Base-by-base conservation (phyloP, 2,113 vertebrate species). In the Scytalopus superciliaris region DNA sequence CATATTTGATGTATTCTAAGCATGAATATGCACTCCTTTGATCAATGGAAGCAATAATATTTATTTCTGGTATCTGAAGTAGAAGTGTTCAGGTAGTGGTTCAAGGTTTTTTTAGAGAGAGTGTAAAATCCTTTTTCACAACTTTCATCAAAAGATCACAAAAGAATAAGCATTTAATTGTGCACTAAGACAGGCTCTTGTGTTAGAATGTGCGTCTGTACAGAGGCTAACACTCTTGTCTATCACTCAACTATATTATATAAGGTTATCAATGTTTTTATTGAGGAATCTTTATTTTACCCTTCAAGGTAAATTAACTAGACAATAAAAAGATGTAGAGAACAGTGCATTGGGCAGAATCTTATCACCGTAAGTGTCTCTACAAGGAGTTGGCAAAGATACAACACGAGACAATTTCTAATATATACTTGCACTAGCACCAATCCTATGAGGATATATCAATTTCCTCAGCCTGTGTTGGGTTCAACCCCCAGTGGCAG, bases 91-190 rank as follows among this genome's bases (percentile, higher is more conserved):
- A 14, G 27, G 25, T 50, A 50, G 49, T 50, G 3, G 50, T 45
- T 47, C 16, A 35, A 39, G 6, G 7, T n/a, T 67, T 25, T 62
- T 40, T 60, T 31, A 53, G 5, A 37, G 68, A 67, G 25, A 55
- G 21, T 0, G 0, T 60, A 60, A 35, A 67, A 60, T 30, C 8
- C 19, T 1, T 1, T 37, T 50, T 56, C 56, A 84, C 1, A 37
- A 33, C 27, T 69, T 68, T 49, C 45, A 23, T 28, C 12, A 11
- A 62, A 77, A 72, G 10, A 42, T 55, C 8, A 42, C 14, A 27
- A 49, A 49, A 45, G 5, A 59, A 59, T 33, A 81, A 76, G 0
- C 4, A 49, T 19, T 39, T 67, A 35, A 30, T 28, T 63, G 7
- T 49, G 21, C 24, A 33, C 14, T 69, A 56, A 42, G 14, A 23